These are phyloP conservation scores for Apostichopus leukothele DNA, from an alignment of 53 echinoderm and acorn worm species.

Conservation along the genomic window DNA sequence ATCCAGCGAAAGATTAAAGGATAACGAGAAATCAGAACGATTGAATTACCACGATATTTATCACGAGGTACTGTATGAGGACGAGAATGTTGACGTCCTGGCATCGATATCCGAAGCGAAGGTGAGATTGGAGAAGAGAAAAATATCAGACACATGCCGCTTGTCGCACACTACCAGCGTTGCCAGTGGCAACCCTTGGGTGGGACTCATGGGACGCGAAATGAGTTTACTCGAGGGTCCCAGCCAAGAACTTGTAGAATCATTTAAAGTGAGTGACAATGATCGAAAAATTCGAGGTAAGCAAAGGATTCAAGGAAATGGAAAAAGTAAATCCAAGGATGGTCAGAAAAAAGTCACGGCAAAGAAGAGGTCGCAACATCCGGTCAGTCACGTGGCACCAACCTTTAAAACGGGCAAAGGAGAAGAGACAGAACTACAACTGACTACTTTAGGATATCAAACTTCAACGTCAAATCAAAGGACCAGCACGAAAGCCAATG, in stretches of 20 bases:
- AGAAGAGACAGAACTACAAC: neutral
- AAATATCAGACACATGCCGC: slow-evolving; percentile 15
- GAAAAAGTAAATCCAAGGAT: neutral
- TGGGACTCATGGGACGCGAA: slow-evolving; percentile 50
- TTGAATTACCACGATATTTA: slow-evolving; percentile 36
- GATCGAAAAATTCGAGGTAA: slow-evolving; percentile 20
- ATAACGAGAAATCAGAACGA: neutral
- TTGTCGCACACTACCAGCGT: slow-evolving; percentile 44
- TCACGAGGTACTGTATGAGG: slow-evolving; percentile 55
- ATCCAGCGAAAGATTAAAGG: slow-evolving; percentile 25
- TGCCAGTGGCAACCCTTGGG: slow-evolving; percentile 64
- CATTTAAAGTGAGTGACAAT: slow-evolving; percentile 7
- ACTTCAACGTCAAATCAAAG: neutral
- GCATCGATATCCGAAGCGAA: neutral
- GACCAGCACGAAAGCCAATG: neutral
- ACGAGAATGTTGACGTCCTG: neutral
- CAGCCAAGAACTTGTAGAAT: slow-evolving; percentile 27
- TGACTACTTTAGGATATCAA: slow-evolving; percentile 21
- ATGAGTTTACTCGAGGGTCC: slow-evolving; percentile 12
- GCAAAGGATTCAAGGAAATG: neutral
- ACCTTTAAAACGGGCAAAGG: slow-evolving; percentile 2
- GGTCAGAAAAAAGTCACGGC: neutral
- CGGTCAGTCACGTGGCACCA: slow-evolving; percentile 1
- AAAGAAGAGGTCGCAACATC: neutral
- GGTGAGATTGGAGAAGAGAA: slow-evolving; percentile 4